Evolutionary conservation across 2,113 vertebrate species (phyloP).

Genomic region (Prinia subflava): DNA sequence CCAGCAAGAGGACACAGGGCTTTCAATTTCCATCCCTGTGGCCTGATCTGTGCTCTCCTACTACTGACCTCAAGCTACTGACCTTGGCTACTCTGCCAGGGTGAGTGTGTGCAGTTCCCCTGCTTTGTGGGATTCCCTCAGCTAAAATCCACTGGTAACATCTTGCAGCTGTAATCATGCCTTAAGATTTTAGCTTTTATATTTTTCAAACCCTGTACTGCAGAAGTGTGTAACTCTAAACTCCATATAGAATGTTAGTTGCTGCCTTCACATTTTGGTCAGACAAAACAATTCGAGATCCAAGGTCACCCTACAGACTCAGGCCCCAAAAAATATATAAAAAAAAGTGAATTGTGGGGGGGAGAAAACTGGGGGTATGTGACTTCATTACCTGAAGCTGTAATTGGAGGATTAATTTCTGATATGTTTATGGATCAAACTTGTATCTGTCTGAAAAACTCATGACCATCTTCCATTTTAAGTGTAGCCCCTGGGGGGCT

Average conservation of each 20-base stretch:
- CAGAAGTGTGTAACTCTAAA: too few species aligned
- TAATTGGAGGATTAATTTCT: background rate
- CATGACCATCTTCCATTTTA: rapidly evolving
- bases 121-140: background rate
- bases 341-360: background rate
- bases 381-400: background rate
- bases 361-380: background rate
- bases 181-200: background rate
- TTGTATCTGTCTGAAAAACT: background rate
- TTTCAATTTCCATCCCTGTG: rapidly evolving
- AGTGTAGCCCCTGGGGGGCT: background rate
- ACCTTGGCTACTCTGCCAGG: background rate
- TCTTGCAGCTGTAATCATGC: background rate
- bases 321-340: rapidly evolving
- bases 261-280: background rate
- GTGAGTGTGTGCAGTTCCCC: rapidly evolving
- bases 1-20: background rate
- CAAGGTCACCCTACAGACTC: background rate
- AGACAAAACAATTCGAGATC: background rate
- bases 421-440: background rate
- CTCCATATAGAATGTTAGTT: background rate
- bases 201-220: background rate
- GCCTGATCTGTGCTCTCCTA: background rate
- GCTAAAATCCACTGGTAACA: background rate
- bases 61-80: background rate